These are phyloP conservation scores for Microvelia longipes DNA, from an alignment of 1,140 invertebrate genomes.

Conservation along the genomic window DNA sequence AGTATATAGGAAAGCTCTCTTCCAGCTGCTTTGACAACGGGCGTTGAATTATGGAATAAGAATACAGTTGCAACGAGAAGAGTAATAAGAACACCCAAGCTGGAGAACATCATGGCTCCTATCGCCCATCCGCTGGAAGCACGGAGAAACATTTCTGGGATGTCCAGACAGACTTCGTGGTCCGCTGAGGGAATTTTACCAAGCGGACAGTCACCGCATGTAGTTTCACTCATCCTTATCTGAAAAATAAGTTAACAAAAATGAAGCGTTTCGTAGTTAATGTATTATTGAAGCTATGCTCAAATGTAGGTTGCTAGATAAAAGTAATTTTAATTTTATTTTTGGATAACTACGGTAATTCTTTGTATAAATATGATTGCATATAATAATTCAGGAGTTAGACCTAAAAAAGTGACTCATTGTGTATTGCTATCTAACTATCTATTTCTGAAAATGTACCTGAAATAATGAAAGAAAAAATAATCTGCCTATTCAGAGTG, in stretches of 20 bases:
- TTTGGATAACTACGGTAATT: too few relatives aligned
- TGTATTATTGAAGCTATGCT: too few relatives aligned
- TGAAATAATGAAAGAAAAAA: too few relatives aligned
- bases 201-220: slow-evolving; percentile 59
- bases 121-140: slow-evolving; percentile 74
- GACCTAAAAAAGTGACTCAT: too few relatives aligned
- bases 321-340: too few relatives aligned
- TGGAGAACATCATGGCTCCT: slow-evolving; percentile 64
- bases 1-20: slow-evolving; percentile 77
- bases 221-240: slow-evolving; percentile 39
- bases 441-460: too few relatives aligned
- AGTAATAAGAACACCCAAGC: slow-evolving; percentile 50
- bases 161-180: slow-evolving; percentile 56
- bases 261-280: too few relatives aligned
- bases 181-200: slow-evolving; percentile 64
- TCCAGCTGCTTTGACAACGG: slow-evolving; percentile 77
- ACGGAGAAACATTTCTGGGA: slow-evolving; percentile 69
- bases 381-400: too few relatives aligned
- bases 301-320: too few relatives aligned
- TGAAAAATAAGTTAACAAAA: background rate
- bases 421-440: too few relatives aligned
- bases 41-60: slow-evolving; percentile 62
- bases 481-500: too few relatives aligned
- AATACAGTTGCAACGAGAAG: slow-evolving; percentile 48
- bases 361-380: too few relatives aligned